These are phyloP conservation scores for Anguilla megastoma DNA, from an alignment of 2,797 vertebrate genomes.

Conservation along the genomic window DNA sequence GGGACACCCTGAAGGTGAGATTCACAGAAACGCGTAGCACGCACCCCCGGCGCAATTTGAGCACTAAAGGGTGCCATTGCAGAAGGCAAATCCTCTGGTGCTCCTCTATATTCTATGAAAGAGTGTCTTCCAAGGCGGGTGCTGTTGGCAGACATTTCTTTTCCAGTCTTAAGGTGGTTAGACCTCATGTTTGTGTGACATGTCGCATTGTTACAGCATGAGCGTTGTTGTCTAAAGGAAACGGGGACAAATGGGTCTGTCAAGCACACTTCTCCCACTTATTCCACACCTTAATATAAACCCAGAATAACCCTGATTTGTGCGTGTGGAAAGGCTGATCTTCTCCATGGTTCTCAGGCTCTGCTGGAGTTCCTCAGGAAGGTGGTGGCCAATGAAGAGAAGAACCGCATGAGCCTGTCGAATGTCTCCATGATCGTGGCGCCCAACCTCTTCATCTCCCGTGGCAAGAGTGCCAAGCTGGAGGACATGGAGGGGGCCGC, in stretches of 20 bases:
- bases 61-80: neutral
- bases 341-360: conserved; percentile 68
- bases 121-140: neutral
- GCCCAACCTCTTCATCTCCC: conserved; percentile 86
- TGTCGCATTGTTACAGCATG: neutral
- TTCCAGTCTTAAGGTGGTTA: neutral
- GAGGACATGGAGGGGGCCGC: conserved; percentile 84
- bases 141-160: neutral
- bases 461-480: conserved; percentile 75
- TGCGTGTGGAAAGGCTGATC: neutral
- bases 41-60: neutral
- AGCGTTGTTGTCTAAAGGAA: conserved; percentile 11
- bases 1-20: conserved; percentile 85
- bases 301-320: neutral
- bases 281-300: neutral
- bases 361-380: conserved; percentile 87
- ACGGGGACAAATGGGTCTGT: conserved; percentile 20
- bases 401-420: conserved; percentile 94
- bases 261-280: neutral
- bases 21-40: neutral
- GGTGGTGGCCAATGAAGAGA: conserved; percentile 85
- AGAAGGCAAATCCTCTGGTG: neutral
- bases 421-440: conserved; percentile 96
- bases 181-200: neutral
- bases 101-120: neutral